These are phyloP conservation scores for Drosophila sechellia DNA, from an alignment of 1,140 invertebrate species.

Conservation along the genomic window DNA sequence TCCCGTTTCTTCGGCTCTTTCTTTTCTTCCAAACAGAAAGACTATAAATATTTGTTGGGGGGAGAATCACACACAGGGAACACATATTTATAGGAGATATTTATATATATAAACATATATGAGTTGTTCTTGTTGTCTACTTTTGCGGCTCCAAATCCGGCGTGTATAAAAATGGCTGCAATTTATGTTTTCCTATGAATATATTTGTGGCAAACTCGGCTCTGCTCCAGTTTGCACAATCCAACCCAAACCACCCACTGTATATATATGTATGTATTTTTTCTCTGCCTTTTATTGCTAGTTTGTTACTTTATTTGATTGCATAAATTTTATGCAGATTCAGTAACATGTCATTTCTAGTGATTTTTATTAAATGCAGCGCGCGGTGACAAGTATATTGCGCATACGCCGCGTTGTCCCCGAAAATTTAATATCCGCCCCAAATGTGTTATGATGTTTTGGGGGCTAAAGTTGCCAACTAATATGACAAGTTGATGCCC, in stretches of 20 bases:
- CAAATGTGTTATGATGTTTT: conserved; percentile 36
- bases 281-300: conserved; percentile 40
- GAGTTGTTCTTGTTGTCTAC: conserved; percentile 62
- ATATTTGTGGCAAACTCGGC: conserved; percentile 56
- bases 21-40: conserved; percentile 59
- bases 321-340: conserved; percentile 80
- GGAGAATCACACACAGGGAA: conserved; percentile 41
- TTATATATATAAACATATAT: conserved; percentile 35
- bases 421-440: conserved; percentile 68
- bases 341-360: conserved; percentile 69
- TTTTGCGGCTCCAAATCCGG: conserved; percentile 76
- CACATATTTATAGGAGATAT: conserved; percentile 29
- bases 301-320: conserved; percentile 70
- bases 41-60: conserved; percentile 77
- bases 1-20: conserved; percentile 18
- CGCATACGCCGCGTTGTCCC: conserved; percentile 65
- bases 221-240: conserved; percentile 4
- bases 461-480: conserved; percentile 52
- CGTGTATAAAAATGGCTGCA: conserved; percentile 82
- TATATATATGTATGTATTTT: conserved; percentile 14
- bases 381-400: conserved; percentile 72
- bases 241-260: neutral
- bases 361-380: conserved; percentile 82
- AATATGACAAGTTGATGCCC: conserved; percentile 77
- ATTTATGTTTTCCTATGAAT: conserved; percentile 84